Conservation (phyloP, 2,888 invertebrate species). For the Autographa gamma region DNA sequence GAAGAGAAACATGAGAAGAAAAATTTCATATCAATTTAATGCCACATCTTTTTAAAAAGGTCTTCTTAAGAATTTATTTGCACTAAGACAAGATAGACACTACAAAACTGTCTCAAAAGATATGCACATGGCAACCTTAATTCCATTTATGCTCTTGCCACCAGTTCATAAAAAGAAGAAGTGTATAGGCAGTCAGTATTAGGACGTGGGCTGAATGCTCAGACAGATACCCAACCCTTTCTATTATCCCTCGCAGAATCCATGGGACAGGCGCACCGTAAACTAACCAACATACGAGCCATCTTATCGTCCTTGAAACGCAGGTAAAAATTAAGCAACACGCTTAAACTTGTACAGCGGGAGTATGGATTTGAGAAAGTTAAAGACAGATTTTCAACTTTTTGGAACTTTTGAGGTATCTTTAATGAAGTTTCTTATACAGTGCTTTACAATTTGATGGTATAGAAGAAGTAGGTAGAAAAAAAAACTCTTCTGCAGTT, state of each 20-base stretch:
- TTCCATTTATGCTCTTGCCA: neutral
- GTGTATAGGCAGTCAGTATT: neutral
- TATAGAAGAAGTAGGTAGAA: too few species aligned
- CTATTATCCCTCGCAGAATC: slow-evolving; percentile 46
- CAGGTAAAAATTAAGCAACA: slow-evolving; percentile 53
- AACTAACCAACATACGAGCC: slow-evolving; percentile 42
- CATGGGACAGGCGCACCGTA: slow-evolving; percentile 44
- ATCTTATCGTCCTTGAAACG: slow-evolving; percentile 46
- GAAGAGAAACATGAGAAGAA: too few species aligned
- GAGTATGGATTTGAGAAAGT: slow-evolving; percentile 27
- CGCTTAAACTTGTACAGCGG: slow-evolving; percentile 2
- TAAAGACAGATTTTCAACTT: neutral
- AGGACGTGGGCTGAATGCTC: slow-evolving; percentile 11
- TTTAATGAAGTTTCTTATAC: too few species aligned
- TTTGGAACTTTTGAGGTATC: too few species aligned
- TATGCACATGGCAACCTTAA: slow-evolving; percentile 16
- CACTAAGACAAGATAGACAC: slow-evolving; percentile 20
- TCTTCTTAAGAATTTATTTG: neutral
- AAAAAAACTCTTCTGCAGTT: too few species aligned
- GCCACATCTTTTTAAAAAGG: neutral
- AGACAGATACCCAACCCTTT: slow-evolving; percentile 33
- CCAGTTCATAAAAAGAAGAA: neutral
- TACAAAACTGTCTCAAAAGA: slow-evolving; percentile 22
- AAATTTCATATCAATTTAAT: too few species aligned
- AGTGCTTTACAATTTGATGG: too few species aligned